Conservation (phyloP, 2,888 invertebrate species). For the Rhagonycha lutea region DNA sequence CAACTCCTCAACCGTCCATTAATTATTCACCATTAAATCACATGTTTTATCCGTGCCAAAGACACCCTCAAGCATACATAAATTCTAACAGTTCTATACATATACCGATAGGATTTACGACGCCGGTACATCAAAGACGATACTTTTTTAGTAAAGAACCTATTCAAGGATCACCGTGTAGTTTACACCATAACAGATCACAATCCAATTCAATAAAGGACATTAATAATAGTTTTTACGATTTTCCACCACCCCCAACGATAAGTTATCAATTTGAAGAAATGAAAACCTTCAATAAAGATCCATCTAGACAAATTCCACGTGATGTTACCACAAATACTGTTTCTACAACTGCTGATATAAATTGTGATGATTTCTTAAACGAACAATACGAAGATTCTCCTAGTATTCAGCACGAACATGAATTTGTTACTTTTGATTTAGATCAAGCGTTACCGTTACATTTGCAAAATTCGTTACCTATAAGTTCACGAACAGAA, state of each 20-base stretch:
- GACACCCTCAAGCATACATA: constrained; percentile 56
- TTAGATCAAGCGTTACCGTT: constrained; percentile 60
- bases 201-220: constrained; percentile 64
- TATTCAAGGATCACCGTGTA: constrained; percentile 56
- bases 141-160: constrained; percentile 69
- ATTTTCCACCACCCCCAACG: constrained; percentile 70
- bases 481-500: constrained; percentile 46
- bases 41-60: constrained; percentile 53
- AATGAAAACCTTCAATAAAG: constrained; percentile 48
- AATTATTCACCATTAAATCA: constrained; percentile 47
- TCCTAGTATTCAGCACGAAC: constrained; percentile 61
- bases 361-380: constrained; percentile 54
- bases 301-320: constrained; percentile 46
- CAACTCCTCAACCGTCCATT: constrained; percentile 48
- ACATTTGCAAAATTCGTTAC: constrained; percentile 47
- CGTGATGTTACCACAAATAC: constrained; percentile 73
- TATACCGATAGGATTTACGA: constrained; percentile 50
- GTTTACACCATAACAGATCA: constrained; percentile 56
- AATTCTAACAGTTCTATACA: constrained; percentile 53
- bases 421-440: constrained; percentile 74
- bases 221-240: constrained; percentile 62
- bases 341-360: constrained; percentile 67
- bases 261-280: constrained; percentile 64
- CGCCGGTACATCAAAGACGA: constrained; percentile 61
- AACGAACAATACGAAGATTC: constrained; percentile 58